These are phyloP conservation scores for Spialia ferax DNA, from an alignment of 2,888 invertebrate genomes.

Conservation along the genomic window DNA sequence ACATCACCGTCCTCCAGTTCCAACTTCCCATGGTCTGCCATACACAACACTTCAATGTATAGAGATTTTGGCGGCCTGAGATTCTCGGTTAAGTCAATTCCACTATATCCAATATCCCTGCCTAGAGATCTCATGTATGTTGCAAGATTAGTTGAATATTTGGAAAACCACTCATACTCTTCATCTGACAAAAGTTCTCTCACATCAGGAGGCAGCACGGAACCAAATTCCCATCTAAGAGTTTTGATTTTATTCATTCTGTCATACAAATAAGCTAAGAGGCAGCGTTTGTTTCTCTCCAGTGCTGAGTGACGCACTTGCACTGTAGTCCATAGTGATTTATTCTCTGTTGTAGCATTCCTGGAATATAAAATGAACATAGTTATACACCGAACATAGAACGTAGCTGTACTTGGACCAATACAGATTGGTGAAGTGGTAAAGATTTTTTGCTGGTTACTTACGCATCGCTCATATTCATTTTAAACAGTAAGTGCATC, in stretches of 20 bases:
- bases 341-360: conserved; percentile 85
- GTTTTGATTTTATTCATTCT: conserved; percentile 93
- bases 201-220: conserved; percentile 95
- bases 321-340: conserved; percentile 90
- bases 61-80: conserved; percentile 96
- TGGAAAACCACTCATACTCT: conserved; percentile 95
- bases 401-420: no score
- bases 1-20: conserved; percentile 98
- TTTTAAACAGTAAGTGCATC: conserved; percentile 93
- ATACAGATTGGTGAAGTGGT: no score
- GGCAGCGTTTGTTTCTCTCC: conserved; percentile 95
- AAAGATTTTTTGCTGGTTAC: conserved; percentile 60
- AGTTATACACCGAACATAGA: background rate
- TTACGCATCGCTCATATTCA: conserved; percentile 96
- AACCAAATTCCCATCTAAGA: conserved; percentile 98
- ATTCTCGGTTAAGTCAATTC: conserved; percentile 95
- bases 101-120: conserved; percentile 89
- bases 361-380: conserved; percentile 52
- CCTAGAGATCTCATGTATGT: conserved; percentile 97
- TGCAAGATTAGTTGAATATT: conserved; percentile 94
- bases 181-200: conserved; percentile 92
- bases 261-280: conserved; percentile 94
- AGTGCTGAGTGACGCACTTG: conserved; percentile 95
- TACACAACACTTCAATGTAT: conserved; percentile 96
- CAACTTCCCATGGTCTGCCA: conserved; percentile 96